Percentiles rank a stretch among this genome's conserved stretches.
Evolutionary conservation across 2,888 invertebrate genomes (phyloP).

Genomic region (Spicauda simplicius): DNA sequence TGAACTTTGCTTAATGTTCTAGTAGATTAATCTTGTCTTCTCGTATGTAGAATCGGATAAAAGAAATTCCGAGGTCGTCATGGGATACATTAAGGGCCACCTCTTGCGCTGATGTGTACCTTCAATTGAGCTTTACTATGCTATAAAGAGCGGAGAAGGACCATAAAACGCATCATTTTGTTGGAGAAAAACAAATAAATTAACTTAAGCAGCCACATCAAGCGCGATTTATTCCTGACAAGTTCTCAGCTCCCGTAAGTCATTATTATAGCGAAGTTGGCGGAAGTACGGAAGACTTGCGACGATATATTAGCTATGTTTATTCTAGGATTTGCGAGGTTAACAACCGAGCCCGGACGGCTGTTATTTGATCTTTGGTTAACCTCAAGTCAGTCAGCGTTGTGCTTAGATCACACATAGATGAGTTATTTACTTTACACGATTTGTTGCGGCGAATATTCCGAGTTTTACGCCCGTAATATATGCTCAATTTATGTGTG

Average conservation of each 20-base stretch:
- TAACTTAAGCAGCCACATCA: constrained; percentile 61
- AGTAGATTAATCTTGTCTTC: constrained; percentile 13
- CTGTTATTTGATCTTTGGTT: constrained; percentile 35
- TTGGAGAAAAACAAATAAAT: constrained; percentile 74
- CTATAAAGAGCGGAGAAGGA: constrained; percentile 55
- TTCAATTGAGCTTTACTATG: constrained; percentile 44
- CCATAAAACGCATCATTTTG: constrained; percentile 65
- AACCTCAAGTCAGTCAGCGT: constrained; percentile 31
- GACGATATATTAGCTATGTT: constrained; percentile 45
- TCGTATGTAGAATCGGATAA: constrained; percentile 12
- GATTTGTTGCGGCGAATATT: constrained; percentile 11
- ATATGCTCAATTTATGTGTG: not conserved
- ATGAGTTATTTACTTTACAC: constrained; percentile 32
- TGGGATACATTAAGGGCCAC: constrained; percentile 14
- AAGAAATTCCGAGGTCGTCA: constrained; percentile 26
- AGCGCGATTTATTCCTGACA: constrained; percentile 58
- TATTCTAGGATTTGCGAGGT: constrained; percentile 53
- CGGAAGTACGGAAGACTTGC: constrained; percentile 47
- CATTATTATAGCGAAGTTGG: constrained; percentile 54
- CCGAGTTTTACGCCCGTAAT: not conserved
- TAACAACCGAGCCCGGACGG: constrained; percentile 40
- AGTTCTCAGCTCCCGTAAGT: constrained; percentile 59
- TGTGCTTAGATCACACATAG: constrained; percentile 17
- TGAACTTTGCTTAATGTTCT: constrained; percentile 20
- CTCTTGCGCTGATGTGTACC: constrained; percentile 13